These are phyloP conservation scores for Poecilia latipinna DNA, from an alignment of 2,113 vertebrate genomes.

Conservation along the genomic window DNA sequence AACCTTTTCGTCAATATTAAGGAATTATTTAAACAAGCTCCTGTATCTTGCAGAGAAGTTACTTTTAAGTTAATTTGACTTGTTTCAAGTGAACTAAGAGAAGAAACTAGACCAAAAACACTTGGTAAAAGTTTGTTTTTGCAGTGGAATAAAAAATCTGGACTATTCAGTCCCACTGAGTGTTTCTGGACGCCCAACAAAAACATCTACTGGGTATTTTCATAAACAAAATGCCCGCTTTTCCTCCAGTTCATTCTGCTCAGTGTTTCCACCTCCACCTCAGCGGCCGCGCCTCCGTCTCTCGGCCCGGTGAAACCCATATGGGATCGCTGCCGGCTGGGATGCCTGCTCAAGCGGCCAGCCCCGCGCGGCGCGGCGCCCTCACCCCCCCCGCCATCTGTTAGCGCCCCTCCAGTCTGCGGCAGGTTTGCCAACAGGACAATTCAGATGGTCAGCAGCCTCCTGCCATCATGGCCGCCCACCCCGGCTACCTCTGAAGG, in stretches of 20 bases:
- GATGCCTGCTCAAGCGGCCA: conserved; percentile 77
- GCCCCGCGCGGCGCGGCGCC: conserved; percentile 65
- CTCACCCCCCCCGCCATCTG: conserved; percentile 83
- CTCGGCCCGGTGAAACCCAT: conserved; percentile 73
- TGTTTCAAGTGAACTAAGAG: too few relatives aligned
- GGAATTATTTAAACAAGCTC: too few relatives aligned
- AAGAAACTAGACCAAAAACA: too few relatives aligned
- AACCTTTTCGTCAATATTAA: too few relatives aligned
- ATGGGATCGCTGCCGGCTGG: conserved; percentile 81
- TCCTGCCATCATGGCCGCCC: conserved; percentile 68
- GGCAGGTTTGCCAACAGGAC: conserved; percentile 74
- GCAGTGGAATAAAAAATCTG: background rate
- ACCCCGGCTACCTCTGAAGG: conserved; percentile 75
- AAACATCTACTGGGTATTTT: background rate
- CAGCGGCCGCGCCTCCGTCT: conserved; percentile 26
- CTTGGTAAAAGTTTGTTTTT: too few relatives aligned
- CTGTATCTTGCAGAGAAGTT: too few relatives aligned
- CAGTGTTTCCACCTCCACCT: conserved; percentile 3
- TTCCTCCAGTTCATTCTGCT: background rate
- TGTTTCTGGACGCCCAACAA: background rate
- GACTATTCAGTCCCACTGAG: background rate
- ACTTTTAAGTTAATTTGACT: too few relatives aligned
- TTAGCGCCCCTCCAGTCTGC: conserved; percentile 72
- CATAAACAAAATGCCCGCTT: background rate
- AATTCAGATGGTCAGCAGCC: conserved; percentile 80